Evolutionary conservation across 1,140 invertebrate genomes (phyloP), one percentile per base, ranked within the genome.

Genomic region (Bombus vancouverensis): DNA sequence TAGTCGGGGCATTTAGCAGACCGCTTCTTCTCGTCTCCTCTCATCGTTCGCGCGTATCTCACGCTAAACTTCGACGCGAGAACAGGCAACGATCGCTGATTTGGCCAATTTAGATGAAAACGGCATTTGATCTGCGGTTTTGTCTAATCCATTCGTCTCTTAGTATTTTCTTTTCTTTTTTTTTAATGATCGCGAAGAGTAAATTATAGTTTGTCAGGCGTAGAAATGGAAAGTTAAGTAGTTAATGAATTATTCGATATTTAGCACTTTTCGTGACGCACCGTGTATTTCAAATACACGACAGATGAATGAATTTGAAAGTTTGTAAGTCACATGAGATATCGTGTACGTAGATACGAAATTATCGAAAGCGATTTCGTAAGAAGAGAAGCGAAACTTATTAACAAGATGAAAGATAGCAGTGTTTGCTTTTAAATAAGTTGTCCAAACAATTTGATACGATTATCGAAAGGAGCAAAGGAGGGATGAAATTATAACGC

Each of bases 1-100:
- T 89, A 86, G 73, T 42, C 44, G 12, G 25, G 12, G 42, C 34
- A 53, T 81, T 81, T 85, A 81, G 42, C 42, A 32, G 59, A 15
- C 37, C 42, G 12, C 13, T 68, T 28, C 65, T 42, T 37, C 47
- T n/a, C n/a, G 65, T 25, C 2, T 44, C 3, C 70, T n/a, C n/a
- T 3, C 28, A 5, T 37, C 13, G 72, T 66, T 72, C 37, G 9
- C 15, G 62, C 59, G 28, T 12, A 25, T 76, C 76, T 53, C 47
- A 18, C 47, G 47, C 37, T n/a, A 47, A 82, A 80, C 57, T 82
- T 81, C 34, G 37, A 76, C 9, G 39, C 59, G 3, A 39, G 59
- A 32, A 62, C 22, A 70, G 47, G 4, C n/a, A 53, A 15, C 59
- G 34, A 70, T 70, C 47, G 6, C 1, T 10, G 22, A 22, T 28